Conservation (phyloP, 2,888 invertebrate genomes). For the Eilema caniola region DNA sequence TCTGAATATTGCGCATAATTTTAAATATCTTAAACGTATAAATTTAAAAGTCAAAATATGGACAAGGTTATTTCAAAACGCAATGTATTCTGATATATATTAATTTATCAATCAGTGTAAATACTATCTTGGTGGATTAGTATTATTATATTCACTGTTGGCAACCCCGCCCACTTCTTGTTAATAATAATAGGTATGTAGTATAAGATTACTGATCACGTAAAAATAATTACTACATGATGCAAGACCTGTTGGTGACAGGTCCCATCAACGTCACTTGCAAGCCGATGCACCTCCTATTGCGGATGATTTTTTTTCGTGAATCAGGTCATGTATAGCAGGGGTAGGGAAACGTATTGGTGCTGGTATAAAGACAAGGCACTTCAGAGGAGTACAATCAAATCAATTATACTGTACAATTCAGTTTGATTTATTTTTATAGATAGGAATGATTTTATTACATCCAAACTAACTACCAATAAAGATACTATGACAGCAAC, state of each 20-base stretch:
- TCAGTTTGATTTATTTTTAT: too few relatives aligned
- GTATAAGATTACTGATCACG: background rate
- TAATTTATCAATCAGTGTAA: slow-evolving; percentile 12
- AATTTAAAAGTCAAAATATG: slow-evolving; percentile 18
- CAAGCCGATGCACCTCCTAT: too few relatives aligned
- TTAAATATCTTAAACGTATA: slow-evolving; percentile 9
- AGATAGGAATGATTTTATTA: too few relatives aligned
- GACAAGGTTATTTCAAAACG: slow-evolving; percentile 9
- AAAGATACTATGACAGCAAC: too few relatives aligned
- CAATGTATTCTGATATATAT: slow-evolving; percentile 3
- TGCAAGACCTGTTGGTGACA: too few relatives aligned
- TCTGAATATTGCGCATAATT: slow-evolving; percentile 12
- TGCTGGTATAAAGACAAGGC: background rate
- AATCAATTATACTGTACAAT: too few relatives aligned
- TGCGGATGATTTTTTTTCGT: too few relatives aligned
- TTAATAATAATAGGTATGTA: background rate
- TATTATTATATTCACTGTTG: background rate
- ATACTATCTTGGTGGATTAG: background rate
- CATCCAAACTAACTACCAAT: too few relatives aligned
- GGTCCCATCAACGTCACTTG: too few relatives aligned
- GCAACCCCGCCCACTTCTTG: background rate
- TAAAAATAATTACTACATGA: background rate
- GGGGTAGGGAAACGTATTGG: too few relatives aligned
- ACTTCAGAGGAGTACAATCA: background rate
- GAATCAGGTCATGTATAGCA: too few relatives aligned